Evolutionary conservation across 2,888 invertebrate genomes (phyloP).

Genomic region (Tetragonisca angustula): DNA sequence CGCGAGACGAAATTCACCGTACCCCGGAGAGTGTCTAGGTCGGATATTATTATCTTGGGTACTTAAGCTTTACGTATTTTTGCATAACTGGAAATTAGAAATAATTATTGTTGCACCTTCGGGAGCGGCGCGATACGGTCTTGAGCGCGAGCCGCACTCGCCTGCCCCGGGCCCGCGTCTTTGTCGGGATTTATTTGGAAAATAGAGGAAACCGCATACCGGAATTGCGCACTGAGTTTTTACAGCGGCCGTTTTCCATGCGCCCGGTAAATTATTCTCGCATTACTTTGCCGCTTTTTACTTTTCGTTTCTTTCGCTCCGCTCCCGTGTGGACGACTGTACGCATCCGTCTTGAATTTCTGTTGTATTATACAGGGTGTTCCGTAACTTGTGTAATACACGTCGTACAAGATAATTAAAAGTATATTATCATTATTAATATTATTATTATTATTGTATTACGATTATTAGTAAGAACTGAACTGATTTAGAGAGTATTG

Average conservation of each 20-base stretch:
- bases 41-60: slow-evolving; percentile 76
- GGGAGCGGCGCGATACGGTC: slow-evolving; percentile 56
- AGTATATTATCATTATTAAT: no score
- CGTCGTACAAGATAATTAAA: no score
- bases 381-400: no score
- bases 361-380: not conserved
- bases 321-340: not conserved
- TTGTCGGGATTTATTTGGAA: slow-evolving; percentile 35
- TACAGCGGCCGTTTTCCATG: slow-evolving; percentile 15
- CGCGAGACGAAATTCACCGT: slow-evolving; percentile 69
- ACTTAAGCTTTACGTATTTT: slow-evolving; percentile 79
- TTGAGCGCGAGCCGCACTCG: not conserved
- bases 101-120: slow-evolving; percentile 77
- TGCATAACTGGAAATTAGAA: slow-evolving; percentile 80
- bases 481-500: no score
- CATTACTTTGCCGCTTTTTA: not conserved
- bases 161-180: not conserved
- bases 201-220: slow-evolving; percentile 21
- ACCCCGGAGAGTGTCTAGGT: slow-evolving; percentile 68
- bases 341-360: not conserved
- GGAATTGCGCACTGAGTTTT: slow-evolving; percentile 35
- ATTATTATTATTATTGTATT: no score
- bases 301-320: not conserved
- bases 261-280: not conserved
- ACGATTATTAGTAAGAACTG: no score